phyloP scores from a whole-genome alignment of 2,888 invertebrate species.

The Criorhina ranunculi region DNA sequence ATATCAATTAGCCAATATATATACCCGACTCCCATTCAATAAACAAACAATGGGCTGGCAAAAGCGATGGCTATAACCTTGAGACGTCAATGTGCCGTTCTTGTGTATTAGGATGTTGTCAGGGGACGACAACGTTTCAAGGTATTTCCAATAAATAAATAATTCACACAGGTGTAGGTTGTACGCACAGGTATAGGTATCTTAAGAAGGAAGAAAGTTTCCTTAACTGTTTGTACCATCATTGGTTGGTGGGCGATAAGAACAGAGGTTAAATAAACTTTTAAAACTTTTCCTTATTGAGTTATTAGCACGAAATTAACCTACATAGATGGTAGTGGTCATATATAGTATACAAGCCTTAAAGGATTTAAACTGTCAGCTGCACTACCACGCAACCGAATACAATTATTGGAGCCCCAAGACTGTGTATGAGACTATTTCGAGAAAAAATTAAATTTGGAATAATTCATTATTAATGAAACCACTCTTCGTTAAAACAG shows the following conservation, averaged over 20 bases:
- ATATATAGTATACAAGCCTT: too few species aligned
- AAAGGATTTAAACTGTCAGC: too few species aligned
- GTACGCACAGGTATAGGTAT: background rate
- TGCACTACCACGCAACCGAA: too few species aligned
- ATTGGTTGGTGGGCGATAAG: background rate
- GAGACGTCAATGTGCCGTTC: slow-evolving; percentile 1
- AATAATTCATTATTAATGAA: too few species aligned
- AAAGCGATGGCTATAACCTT: slow-evolving; percentile 9
- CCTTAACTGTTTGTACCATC: background rate
- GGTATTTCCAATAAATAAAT: slow-evolving; percentile 24
- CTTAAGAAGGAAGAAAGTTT: background rate
- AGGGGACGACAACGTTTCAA: slow-evolving; percentile 17
- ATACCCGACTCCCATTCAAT: slow-evolving; percentile 31
- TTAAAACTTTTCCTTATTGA: slow-evolving; percentile 3
- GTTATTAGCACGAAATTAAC: background rate
- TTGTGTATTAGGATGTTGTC: slow-evolving; percentile 2
- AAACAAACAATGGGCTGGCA: slow-evolving; percentile 31
- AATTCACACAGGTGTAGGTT: slow-evolving; percentile 11
- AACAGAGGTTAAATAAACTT: background rate
- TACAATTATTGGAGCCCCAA: too few species aligned
- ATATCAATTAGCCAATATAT: slow-evolving; percentile 61
- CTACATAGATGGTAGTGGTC: too few species aligned
- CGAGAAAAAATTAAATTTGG: too few species aligned
- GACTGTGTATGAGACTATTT: too few species aligned
- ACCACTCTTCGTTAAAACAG: too few species aligned